Conservation (phyloP, 1,140 invertebrate species). For the Delia radicum region DNA sequence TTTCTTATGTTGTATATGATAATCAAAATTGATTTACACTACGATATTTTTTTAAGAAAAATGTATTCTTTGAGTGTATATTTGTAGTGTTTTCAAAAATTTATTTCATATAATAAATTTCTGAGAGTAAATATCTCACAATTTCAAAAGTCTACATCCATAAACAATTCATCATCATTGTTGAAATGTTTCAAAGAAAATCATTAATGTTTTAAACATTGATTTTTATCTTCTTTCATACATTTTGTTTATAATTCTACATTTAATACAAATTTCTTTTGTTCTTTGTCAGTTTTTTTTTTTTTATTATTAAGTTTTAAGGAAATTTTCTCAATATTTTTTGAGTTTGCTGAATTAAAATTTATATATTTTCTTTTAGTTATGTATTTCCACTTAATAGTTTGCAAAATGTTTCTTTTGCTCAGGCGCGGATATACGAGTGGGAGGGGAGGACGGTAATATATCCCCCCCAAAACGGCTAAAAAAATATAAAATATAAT, state of each 20-base stretch:
- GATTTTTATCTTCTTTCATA: neutral
- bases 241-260: neutral
- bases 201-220: constrained; percentile 8
- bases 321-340: neutral
- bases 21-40: no score
- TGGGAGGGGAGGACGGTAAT: no score
- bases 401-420: neutral
- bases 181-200: neutral
- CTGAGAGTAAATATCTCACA: no score
- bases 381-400: neutral
- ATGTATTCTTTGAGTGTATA: no score
- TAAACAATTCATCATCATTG: constrained; percentile 14
- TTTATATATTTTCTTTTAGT: neutral
- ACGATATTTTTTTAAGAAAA: no score
- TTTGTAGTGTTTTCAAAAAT: no score
- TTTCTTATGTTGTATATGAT: no score
- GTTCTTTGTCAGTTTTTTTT: neutral
- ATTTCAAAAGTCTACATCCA: neutral
- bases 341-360: neutral
- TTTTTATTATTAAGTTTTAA: neutral
- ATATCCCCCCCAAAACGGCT: no score
- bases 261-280: neutral
- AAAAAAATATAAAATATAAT: no score
- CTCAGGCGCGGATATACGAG: no score
- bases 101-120: no score